Evolutionary conservation across 2,797 vertebrate genomes (phyloP).

Genomic region (Octomys mimax): DNA sequence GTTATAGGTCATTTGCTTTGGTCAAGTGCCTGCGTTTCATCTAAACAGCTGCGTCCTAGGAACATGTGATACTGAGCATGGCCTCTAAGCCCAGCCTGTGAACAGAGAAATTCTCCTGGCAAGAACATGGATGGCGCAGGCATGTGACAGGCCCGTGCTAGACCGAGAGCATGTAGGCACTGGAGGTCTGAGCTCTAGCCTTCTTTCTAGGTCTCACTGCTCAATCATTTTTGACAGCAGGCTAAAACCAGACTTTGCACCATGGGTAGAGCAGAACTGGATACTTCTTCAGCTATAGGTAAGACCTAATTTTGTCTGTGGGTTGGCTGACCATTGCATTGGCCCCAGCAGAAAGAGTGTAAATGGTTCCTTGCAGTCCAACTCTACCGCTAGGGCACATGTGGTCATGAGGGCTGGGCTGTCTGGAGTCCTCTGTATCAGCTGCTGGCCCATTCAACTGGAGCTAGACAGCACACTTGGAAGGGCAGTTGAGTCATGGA

Average conservation of each 20-base stretch:
- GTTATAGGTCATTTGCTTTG: constrained; percentile 15
- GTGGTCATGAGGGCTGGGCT: background rate
- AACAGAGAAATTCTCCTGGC: background rate
- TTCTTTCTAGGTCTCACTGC: background rate
- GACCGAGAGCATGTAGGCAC: background rate
- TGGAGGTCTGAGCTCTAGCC: background rate
- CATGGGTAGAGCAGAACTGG: background rate
- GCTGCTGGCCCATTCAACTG: background rate
- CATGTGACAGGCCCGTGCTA: too few relatives aligned
- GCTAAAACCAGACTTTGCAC: background rate
- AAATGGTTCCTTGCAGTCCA: background rate
- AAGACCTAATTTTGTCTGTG: background rate
- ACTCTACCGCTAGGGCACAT: background rate
- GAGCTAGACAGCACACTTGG: background rate
- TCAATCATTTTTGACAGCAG: background rate
- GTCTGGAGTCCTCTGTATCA: background rate
- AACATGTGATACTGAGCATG: background rate
- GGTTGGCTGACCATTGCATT: background rate
- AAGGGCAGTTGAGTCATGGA: background rate
- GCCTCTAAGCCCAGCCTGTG: background rate
- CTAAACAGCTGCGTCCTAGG: background rate
- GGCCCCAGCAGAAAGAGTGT: background rate
- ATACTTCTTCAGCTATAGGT: background rate
- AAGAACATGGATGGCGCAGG: background rate
- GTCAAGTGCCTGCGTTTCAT: constrained; percentile 9